Conservation (phyloP, 1,140 invertebrate species). For the Philaenus spumarius region DNA sequence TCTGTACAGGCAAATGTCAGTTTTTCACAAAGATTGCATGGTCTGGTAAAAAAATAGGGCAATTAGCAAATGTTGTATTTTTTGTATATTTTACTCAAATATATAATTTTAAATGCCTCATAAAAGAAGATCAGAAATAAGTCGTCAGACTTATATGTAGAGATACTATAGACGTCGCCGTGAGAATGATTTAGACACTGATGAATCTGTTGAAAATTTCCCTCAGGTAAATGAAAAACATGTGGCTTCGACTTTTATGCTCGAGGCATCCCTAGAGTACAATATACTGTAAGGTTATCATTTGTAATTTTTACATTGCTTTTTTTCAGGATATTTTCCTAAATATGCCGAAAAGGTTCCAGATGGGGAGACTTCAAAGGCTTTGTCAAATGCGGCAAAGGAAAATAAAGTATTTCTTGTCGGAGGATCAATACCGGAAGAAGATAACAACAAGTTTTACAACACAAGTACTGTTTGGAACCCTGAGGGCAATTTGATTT, state of each 20-base stretch:
- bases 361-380: conserved; percentile 58
- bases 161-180: too few relatives aligned
- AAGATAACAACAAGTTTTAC: conserved; percentile 60
- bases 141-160: too few relatives aligned
- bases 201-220: too few relatives aligned
- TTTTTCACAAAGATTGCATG: not conserved
- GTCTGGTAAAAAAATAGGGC: too few relatives aligned
- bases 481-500: conserved; percentile 65
- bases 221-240: too few relatives aligned
- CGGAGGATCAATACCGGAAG: conserved; percentile 86
- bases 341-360: conserved; percentile 84
- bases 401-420: conserved; percentile 75
- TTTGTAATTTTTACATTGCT: too few relatives aligned
- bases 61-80: too few relatives aligned
- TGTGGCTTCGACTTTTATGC: too few relatives aligned
- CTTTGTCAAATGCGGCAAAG: conserved; percentile 66
- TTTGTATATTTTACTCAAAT: too few relatives aligned
- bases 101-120: not conserved
- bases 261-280: not conserved
- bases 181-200: too few relatives aligned
- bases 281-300: not conserved
- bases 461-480: conserved; percentile 91
- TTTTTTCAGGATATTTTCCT: conserved; percentile 59
- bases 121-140: too few relatives aligned
- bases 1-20: not conserved